A percentile compares a stretch with the other conserved stretches of the same genome.
These are phyloP conservation scores for Amphimallon solstitiale DNA, from an alignment of 2,888 invertebrate genomes.

Conservation along the genomic window DNA sequence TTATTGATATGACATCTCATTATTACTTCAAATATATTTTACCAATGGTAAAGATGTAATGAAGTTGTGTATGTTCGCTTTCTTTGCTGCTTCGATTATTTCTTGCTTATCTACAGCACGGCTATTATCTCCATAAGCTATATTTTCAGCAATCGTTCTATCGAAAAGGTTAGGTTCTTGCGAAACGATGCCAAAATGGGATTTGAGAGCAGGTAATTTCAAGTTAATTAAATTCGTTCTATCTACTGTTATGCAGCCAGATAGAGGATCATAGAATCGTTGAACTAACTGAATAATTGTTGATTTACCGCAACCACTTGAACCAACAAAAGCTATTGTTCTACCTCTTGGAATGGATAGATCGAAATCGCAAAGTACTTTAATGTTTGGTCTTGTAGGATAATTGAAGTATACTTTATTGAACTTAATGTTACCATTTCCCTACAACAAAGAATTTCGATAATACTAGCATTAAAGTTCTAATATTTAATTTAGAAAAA, in stretches of 20 bases:
- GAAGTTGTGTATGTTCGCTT: slow-evolving; percentile 90
- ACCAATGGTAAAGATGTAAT: slow-evolving; percentile 80
- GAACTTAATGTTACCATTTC: slow-evolving; percentile 76
- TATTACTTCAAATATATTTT: slow-evolving; percentile 50
- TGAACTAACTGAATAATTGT: slow-evolving; percentile 85
- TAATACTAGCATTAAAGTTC: no score
- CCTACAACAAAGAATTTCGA: slow-evolving; percentile 45
- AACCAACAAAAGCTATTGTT: slow-evolving; percentile 82
- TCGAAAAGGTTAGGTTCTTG: slow-evolving; percentile 94
- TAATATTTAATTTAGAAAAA: no score
- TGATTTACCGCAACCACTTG: slow-evolving; percentile 90
- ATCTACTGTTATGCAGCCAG: slow-evolving; percentile 68
- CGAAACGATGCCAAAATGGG: slow-evolving; percentile 86
- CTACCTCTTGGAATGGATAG: slow-evolving; percentile 73
- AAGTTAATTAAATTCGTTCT: slow-evolving; percentile 52
- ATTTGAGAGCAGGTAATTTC: slow-evolving; percentile 65
- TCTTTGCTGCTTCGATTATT: slow-evolving; percentile 80
- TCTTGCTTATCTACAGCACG: slow-evolving; percentile 74
- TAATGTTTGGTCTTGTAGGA: slow-evolving; percentile 77
- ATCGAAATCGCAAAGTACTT: slow-evolving; percentile 74
- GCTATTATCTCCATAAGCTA: slow-evolving; percentile 88
- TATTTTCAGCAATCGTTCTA: slow-evolving; percentile 88
- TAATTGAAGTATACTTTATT: slow-evolving; percentile 77
- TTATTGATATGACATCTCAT: background rate
- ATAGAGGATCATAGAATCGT: slow-evolving; percentile 82